phyloP scores from a whole-genome alignment of 2,888 invertebrate species.

The Adelognathus sp. region DNA sequence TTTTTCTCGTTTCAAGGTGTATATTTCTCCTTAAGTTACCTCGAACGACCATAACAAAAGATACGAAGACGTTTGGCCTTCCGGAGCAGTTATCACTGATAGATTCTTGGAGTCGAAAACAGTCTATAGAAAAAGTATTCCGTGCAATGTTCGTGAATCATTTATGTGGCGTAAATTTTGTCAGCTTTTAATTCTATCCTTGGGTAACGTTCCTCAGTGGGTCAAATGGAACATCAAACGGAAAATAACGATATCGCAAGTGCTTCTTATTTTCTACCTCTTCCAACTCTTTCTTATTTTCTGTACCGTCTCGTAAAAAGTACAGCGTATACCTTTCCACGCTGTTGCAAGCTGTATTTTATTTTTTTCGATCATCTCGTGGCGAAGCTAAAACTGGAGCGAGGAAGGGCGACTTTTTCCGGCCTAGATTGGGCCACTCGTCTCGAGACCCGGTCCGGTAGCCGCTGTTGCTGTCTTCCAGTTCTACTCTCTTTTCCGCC shows the following conservation, averaged over 20 bases:
- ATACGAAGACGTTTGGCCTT: no score
- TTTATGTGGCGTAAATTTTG: neutral
- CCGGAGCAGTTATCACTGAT: no score
- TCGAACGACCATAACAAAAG: no score
- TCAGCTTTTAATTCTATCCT: neutral
- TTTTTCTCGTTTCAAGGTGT: no score
- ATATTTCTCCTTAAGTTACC: no score
- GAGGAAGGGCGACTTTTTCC: slow-evolving; percentile 32
- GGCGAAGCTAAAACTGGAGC: slow-evolving; percentile 7
- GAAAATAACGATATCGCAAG: slow-evolving; percentile 14
- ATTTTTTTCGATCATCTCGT: slow-evolving; percentile 35
- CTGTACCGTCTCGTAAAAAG: slow-evolving; percentile 3
- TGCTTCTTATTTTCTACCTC: neutral
- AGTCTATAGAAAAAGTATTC: neutral
- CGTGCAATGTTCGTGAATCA: neutral
- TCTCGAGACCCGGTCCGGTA: slow-evolving; percentile 25
- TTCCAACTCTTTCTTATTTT: neutral
- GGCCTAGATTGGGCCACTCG: slow-evolving; percentile 54
- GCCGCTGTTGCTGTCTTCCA: slow-evolving; percentile 48
- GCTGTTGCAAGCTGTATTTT: slow-evolving; percentile 13
- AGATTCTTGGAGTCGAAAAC: no score
- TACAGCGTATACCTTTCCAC: neutral
- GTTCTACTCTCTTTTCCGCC: slow-evolving; percentile 45
- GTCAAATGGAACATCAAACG: slow-evolving; percentile 8
- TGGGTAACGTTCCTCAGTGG: neutral